phyloP scores from a whole-genome alignment of 2,797 vertebrate genomes.

The Sebastes diaconus region DNA sequence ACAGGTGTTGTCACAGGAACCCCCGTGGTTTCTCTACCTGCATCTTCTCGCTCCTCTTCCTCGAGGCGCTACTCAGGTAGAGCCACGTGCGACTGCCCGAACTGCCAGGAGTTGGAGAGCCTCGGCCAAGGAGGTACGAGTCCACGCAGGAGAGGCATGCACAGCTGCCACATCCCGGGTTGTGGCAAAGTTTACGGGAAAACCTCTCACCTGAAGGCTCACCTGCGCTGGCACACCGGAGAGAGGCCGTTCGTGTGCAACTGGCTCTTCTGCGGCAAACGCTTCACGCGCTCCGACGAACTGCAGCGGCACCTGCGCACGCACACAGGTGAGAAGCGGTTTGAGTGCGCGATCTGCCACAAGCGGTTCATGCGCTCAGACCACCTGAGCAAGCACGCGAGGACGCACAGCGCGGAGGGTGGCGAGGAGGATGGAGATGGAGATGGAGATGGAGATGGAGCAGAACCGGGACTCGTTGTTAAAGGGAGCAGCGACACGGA shows the following conservation, averaged over 20 bases:
- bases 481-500: conserved; percentile 92
- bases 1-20: conserved; percentile 77
- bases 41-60: conserved; percentile 77
- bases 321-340: conserved; percentile 94
- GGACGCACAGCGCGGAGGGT: conserved; percentile 87
- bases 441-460: conserved; percentile 17
- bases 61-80: conserved; percentile 86
- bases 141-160: conserved; percentile 86
- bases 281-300: conserved; percentile 94
- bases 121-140: conserved; percentile 87
- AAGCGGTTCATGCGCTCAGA: conserved; percentile 96
- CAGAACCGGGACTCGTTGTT: conserved; percentile 69
- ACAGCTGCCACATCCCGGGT: conserved; percentile 93
- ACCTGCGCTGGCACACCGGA: conserved; percentile 94
- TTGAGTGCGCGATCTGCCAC: conserved; percentile 89
- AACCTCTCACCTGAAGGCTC: conserved; percentile 92
- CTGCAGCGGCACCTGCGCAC: conserved; percentile 93
- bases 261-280: conserved; percentile 95
- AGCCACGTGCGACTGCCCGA: conserved; percentile 92
- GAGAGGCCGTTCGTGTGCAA: conserved; percentile 94
- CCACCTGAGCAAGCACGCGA: conserved; percentile 91
- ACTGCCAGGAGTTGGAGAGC: conserved; percentile 91
- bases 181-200: conserved; percentile 94
- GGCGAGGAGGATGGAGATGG: conserved; percentile 62
- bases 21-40: conserved; percentile 75